These are phyloP conservation scores for Desoria tigrina DNA, from an alignment of 2,888 invertebrate species.

Conservation along the genomic window DNA sequence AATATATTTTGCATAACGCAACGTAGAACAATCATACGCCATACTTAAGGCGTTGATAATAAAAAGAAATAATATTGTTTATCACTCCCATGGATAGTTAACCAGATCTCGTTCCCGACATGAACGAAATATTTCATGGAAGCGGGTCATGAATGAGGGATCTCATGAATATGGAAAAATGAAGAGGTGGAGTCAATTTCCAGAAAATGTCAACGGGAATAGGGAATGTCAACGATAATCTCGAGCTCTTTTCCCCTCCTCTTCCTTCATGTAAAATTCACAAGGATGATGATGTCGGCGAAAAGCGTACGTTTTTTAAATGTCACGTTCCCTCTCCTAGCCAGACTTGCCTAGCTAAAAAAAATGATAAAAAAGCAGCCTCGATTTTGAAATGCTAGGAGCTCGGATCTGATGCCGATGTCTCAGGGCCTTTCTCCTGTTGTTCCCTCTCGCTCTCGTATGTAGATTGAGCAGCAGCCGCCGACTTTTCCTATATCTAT, in stretches of 20 bases:
- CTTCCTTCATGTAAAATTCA: slow-evolving; percentile 31
- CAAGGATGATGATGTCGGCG: slow-evolving; percentile 15
- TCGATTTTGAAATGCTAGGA: background rate
- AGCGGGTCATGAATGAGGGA: background rate
- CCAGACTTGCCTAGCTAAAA: slow-evolving; percentile 13
- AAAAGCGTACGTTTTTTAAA: slow-evolving; percentile 48
- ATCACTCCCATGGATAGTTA: too few relatives aligned
- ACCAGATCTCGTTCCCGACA: too few relatives aligned
- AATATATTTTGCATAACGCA: too few relatives aligned
- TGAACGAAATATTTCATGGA: too few relatives aligned
- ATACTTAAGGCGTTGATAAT: too few relatives aligned
- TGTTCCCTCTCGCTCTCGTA: too few relatives aligned
- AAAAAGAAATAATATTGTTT: too few relatives aligned
- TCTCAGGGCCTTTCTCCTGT: too few relatives aligned
- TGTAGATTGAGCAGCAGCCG: too few relatives aligned
- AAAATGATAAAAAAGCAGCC: background rate
- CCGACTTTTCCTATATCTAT: too few relatives aligned
- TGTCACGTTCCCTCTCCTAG: slow-evolving; percentile 45
- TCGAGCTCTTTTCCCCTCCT: slow-evolving; percentile 20
- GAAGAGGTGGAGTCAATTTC: background rate
- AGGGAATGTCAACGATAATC: slow-evolving; percentile 52
- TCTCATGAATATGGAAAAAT: slow-evolving; percentile 15
- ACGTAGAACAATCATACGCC: too few relatives aligned
- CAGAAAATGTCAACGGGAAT: slow-evolving; percentile 44
- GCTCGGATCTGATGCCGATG: too few relatives aligned